These are phyloP conservation scores for Prorops nasuta DNA, from an alignment of 1,140 invertebrate genomes.

Conservation along the genomic window DNA sequence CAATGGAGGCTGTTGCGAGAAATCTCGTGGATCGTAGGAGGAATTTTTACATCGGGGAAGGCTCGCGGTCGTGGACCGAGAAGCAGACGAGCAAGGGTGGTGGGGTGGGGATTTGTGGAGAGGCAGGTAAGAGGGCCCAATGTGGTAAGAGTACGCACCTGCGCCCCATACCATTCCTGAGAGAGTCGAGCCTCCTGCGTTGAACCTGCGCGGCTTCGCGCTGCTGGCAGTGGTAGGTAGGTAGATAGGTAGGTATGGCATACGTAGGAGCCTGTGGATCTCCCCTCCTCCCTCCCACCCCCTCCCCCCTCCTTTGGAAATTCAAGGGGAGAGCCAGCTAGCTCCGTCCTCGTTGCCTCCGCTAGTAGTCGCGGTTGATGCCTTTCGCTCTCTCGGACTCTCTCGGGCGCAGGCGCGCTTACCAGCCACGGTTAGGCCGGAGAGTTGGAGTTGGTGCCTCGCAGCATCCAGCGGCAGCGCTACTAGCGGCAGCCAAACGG, in stretches of 20 bases:
- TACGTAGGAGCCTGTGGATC: slow-evolving; percentile 20
- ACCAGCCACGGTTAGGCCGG: too few species aligned
- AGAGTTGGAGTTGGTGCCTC: slow-evolving; percentile 29
- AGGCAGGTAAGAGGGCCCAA: slow-evolving; percentile 11
- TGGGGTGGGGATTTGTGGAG: background rate
- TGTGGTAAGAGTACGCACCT: slow-evolving; percentile 35
- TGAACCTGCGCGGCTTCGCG: slow-evolving; percentile 48
- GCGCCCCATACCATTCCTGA: slow-evolving; percentile 46
- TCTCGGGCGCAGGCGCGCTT: too few species aligned
- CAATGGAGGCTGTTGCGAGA: too few species aligned
- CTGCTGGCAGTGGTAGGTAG: slow-evolving; percentile 42
- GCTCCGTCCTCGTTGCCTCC: too few species aligned
- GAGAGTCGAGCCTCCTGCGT: slow-evolving; percentile 48
- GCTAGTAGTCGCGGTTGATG: too few species aligned
- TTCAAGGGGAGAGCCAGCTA: too few species aligned
- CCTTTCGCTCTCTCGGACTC: slow-evolving; percentile 14
- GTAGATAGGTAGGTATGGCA: too few species aligned
- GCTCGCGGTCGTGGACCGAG: background rate
- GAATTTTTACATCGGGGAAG: too few species aligned
- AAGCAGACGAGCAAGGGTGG: background rate
- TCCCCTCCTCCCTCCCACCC: slow-evolving; percentile 20
- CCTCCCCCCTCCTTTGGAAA: slow-evolving; percentile 2
- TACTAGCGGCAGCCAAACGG: slow-evolving; percentile 54
- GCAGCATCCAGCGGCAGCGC: slow-evolving; percentile 57
- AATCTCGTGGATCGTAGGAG: too few species aligned